These are phyloP conservation scores for Girardinichthys multiradiatus DNA, from an alignment of 2,113 vertebrate genomes.

Conservation along the genomic window DNA sequence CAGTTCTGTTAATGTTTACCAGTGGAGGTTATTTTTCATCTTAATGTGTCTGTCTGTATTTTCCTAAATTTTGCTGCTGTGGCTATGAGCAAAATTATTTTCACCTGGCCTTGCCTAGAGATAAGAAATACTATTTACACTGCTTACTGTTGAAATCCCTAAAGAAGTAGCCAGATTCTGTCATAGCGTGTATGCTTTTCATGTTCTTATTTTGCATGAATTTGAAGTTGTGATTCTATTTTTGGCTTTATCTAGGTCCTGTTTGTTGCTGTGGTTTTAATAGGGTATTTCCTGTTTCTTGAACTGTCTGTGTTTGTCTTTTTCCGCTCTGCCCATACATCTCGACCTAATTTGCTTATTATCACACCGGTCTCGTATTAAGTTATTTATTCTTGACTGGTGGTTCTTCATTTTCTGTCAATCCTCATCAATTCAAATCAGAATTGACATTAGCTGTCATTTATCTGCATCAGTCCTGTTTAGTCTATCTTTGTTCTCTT, in stretches of 20 bases:
- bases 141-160: no score
- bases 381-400: background rate
- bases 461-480: background rate
- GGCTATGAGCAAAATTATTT: slow-evolving; percentile 12
- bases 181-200: background rate
- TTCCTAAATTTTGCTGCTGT: slow-evolving; percentile 18
- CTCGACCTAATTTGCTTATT: background rate
- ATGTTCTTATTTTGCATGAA: background rate
- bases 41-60: slow-evolving; percentile 46
- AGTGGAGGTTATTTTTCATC: slow-evolving; percentile 50
- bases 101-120: background rate
- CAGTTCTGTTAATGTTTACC: slow-evolving; percentile 51
- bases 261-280: background rate
- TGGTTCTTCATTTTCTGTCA: no score
- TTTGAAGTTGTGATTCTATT: background rate
- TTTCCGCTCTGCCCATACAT: background rate
- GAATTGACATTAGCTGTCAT: background rate
- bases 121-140: background rate
- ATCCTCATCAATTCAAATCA: background rate
- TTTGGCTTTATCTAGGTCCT: background rate
- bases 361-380: background rate
- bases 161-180: no score
- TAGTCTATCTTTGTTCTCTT: background rate
- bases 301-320: background rate
- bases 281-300: background rate